phyloP scores from a whole-genome alignment of 2,888 invertebrate species.

The Papilio demoleus region DNA sequence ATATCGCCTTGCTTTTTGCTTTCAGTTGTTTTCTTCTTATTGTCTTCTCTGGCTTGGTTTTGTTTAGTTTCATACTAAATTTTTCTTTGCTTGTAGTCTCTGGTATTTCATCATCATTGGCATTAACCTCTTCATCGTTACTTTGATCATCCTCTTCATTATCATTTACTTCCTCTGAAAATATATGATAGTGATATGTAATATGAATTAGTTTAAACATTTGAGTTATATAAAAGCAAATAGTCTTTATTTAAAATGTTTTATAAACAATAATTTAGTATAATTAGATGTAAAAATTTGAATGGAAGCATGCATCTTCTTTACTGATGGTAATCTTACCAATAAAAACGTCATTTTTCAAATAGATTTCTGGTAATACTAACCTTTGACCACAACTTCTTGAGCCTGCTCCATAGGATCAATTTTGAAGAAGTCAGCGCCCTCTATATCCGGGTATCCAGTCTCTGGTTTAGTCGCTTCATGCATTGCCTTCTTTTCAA shows the following conservation, averaged over 20 bases:
- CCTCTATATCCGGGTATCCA: constrained; percentile 88
- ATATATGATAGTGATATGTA: background rate
- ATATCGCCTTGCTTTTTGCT: constrained; percentile 75
- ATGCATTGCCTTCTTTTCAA: constrained; percentile 91
- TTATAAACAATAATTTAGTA: no score
- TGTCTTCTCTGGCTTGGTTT: constrained; percentile 72
- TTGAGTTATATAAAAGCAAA: no score
- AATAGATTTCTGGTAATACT: constrained; percentile 4
- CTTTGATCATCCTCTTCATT: constrained; percentile 53
- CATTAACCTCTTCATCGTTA: constrained; percentile 54
- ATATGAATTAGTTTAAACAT: no score
- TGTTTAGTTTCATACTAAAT: constrained; percentile 60
- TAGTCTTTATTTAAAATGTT: no score
- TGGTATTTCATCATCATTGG: constrained; percentile 50
- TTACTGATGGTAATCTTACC: no score
- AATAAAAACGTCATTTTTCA: no score
- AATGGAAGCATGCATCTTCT: no score
- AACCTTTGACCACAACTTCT: constrained; percentile 76
- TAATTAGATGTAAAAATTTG: no score
- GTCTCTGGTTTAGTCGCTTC: constrained; percentile 89
- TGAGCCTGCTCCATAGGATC: constrained; percentile 85
- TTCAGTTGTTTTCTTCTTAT: constrained; percentile 78
- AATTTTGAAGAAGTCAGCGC: constrained; percentile 89
- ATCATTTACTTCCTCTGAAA: constrained; percentile 34
- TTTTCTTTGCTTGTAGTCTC: constrained; percentile 49